phyloP scores from a whole-genome alignment of 2,113 vertebrate genomes.

The Halcyon senegalensis region DNA sequence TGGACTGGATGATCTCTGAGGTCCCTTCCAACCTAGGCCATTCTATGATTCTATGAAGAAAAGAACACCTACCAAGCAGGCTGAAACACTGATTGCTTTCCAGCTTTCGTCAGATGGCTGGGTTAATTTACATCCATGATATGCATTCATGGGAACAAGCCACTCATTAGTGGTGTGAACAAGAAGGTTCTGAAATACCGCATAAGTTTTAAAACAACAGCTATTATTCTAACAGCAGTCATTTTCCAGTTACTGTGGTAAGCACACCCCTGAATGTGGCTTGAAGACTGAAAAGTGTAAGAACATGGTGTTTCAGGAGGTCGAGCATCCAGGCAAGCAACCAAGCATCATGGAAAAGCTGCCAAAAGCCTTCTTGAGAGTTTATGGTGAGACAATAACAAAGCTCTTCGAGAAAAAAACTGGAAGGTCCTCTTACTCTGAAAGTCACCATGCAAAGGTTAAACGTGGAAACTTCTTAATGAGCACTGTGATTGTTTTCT shows the following conservation, averaged over 20 bases:
- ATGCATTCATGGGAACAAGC: background rate
- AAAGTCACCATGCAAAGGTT: background rate
- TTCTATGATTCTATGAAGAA: too few relatives aligned
- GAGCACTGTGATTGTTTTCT: constrained; percentile 16
- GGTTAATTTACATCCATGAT: background rate
- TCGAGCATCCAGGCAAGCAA: background rate
- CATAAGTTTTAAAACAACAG: background rate
- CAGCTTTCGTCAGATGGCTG: background rate
- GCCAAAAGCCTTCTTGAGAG: background rate
- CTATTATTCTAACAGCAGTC: background rate
- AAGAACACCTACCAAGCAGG: background rate
- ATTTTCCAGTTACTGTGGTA: background rate
- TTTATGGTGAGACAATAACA: constrained; percentile 27
- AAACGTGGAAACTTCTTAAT: constrained; percentile 29
- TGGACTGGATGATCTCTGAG: too few relatives aligned
- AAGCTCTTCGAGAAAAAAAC: background rate
- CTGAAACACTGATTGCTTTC: background rate
- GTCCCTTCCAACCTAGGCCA: too few relatives aligned
- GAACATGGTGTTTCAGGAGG: background rate
- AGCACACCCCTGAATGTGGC: background rate
- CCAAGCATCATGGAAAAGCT: background rate
- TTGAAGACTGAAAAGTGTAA: background rate
- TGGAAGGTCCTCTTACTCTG: constrained; percentile 14
- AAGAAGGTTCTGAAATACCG: background rate
- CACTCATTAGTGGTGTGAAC: background rate